Evolutionary conservation across 2,888 invertebrate species (phyloP), one percentile per base, ranked within the genome.

Genomic region (Camptogramma bilineatum): DNA sequence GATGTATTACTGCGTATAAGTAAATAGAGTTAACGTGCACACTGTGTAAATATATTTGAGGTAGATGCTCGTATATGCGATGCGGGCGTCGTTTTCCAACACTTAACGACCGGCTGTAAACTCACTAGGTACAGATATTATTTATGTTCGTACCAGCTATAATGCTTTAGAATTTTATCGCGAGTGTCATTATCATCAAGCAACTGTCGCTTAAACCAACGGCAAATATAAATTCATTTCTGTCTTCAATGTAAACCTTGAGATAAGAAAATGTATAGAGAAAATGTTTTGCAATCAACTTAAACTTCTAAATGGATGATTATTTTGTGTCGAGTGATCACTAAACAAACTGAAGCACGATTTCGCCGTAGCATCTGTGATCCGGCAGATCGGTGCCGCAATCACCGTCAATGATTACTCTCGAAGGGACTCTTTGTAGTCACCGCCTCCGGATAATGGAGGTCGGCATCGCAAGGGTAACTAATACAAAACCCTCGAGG

Each of bases 371-470:
- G 68, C 71, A 72, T 76, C 76, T 56, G 56, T 56, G 56, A 56
- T 56, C 56, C 81, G 73, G 75, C 80, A 77, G 77, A 72, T 75
- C 73, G 71, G 79, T 78, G 80, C 76, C 80, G 79, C 80, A 85
- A 85, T 87, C 85, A 87, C 82, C 78, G 79, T 76, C 79, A 75
- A 79, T 86, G 86, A 88, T 87, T 87, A 79, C 83, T 83, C 80
- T 79, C 76, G 65, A 81, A 80, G 76, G 81, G 73, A 75, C 77
- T 77, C 86, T 89, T 90, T 91, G 85, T 88, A 83, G 83, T 80
- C 81, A 79, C 90, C 90, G 90, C 87, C 82, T 80, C 74, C 70
- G 68, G 77, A 80, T 85, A 88, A 87, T 86, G 82, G 79, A 81
- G 73, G 76, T 78, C 74, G 74, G 74, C 78, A 70, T 76, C 68